Percentiles rank a stretch among this genome's conserved stretches.
These are phyloP conservation scores for Phasianus colchicus DNA, from an alignment of 2,113 vertebrate genomes.

Conservation along the genomic window DNA sequence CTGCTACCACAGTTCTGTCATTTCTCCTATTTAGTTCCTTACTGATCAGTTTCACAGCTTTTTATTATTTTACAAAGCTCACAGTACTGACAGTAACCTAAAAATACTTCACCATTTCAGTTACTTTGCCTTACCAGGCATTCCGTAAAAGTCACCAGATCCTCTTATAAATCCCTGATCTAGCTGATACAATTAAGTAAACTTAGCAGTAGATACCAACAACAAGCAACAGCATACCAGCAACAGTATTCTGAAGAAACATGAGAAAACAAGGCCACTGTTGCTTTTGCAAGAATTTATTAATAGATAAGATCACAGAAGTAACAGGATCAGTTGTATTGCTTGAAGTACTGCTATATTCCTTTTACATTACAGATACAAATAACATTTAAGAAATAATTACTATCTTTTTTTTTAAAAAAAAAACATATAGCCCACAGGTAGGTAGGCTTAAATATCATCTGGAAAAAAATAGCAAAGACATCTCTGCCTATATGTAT, in stretches of 20 bases:
- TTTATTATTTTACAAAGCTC: conserved; percentile 34
- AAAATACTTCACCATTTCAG: conserved; percentile 4
- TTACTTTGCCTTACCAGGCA: background rate
- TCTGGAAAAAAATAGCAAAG: background rate
- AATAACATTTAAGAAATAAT: background rate
- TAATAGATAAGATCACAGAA: background rate
- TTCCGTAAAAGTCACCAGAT: background rate
- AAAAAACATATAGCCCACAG: background rate
- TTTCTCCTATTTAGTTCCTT: conserved; percentile 69
- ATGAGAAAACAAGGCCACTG: background rate
- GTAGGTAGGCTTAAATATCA: background rate
- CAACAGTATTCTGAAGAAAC: background rate
- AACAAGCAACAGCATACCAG: too few species aligned
- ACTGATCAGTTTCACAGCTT: conserved; percentile 47
- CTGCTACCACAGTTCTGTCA: conserved; percentile 55
- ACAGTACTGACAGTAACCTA: background rate
- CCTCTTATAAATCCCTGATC: background rate
- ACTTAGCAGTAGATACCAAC: background rate
- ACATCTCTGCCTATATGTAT: background rate
- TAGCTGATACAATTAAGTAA: background rate
- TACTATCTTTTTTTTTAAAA: background rate
- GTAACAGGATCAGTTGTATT: background rate
- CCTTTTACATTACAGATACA: background rate
- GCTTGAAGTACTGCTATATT: background rate
- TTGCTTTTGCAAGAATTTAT: background rate